A percentile compares a stretch with the other conserved stretches of the same genome.
Conservation (phyloP, 2,888 invertebrate species). For the Troides oblongomaculatus region DNA sequence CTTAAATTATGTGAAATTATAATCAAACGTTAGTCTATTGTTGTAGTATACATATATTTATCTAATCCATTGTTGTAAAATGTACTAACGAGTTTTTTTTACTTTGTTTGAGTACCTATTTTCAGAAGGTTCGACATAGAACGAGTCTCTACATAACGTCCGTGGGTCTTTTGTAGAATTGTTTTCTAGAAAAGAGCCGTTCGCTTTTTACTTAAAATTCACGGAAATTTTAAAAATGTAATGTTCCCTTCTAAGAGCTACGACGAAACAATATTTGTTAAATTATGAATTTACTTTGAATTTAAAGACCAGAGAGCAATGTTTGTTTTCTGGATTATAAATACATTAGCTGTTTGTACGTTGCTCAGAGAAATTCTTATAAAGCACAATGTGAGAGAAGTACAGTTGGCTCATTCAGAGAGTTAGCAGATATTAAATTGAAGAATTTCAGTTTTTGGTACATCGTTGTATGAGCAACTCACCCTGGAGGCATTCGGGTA, state of each 20-base stretch:
- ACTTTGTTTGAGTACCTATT: background rate
- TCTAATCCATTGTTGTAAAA: background rate
- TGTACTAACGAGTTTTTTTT: background rate
- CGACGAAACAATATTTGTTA: background rate
- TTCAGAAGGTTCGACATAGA: background rate
- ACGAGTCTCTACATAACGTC: background rate
- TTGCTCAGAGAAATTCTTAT: background rate
- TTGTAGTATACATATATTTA: background rate
- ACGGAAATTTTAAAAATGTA: background rate
- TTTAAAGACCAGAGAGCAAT: background rate
- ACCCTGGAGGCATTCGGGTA: constrained; percentile 56
- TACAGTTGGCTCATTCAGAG: background rate
- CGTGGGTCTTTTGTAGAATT: constrained; percentile 15
- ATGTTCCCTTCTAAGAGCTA: background rate
- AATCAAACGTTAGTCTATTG: too few species aligned
- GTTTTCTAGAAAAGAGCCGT: background rate
- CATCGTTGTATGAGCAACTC: constrained; percentile 41
- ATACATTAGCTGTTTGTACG: background rate
- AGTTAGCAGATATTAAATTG: background rate
- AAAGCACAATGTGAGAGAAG: background rate
- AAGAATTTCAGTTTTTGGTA: constrained; percentile 33
- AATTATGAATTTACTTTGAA: background rate
- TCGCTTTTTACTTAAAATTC: constrained; percentile 17
- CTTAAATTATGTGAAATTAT: too few species aligned
- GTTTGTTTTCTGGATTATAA: background rate